phyloP scores from a whole-genome alignment of 2,888 invertebrate genomes.

The Microplitis manilae region DNA sequence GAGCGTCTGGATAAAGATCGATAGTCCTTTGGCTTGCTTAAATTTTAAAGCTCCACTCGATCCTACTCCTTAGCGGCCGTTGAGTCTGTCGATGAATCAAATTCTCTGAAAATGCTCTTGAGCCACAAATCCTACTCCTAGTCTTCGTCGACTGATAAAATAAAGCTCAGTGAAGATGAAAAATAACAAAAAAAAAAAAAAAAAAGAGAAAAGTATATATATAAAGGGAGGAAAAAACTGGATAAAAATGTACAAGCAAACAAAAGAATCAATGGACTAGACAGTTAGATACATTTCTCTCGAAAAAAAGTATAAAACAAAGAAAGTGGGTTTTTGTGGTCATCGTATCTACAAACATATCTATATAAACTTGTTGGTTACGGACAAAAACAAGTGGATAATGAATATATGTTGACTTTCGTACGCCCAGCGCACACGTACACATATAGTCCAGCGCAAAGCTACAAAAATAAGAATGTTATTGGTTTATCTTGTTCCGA shows the following conservation, averaged over 20 bases:
- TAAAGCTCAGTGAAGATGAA: background rate
- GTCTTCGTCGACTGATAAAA: constrained; percentile 31
- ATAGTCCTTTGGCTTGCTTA: constrained; percentile 41
- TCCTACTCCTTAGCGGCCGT: background rate
- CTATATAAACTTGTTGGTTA: constrained; percentile 16
- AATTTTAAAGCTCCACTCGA: constrained; percentile 32
- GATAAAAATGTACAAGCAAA: background rate
- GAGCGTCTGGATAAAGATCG: constrained; percentile 55
- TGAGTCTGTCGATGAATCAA: constrained; percentile 40
- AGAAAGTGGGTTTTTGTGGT: constrained; percentile 15
- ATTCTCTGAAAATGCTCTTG: constrained; percentile 31
- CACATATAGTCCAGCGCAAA: background rate
- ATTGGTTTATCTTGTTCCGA: constrained; percentile 61
- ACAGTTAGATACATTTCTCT: constrained; percentile 9
- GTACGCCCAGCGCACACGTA: background rate
- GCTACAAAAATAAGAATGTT: constrained; percentile 58
- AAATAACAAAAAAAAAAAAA: background rate
- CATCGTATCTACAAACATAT: constrained; percentile 3
- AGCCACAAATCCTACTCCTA: constrained; percentile 42
- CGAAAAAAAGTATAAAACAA: background rate
- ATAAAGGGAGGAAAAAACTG: constrained; percentile 8
- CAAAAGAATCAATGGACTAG: background rate
- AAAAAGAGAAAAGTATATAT: background rate
- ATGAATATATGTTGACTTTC: constrained; percentile 46
- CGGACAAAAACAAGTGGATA: constrained; percentile 42